Evolutionary conservation across 2,113 vertebrate genomes (phyloP).

Genomic region (Aspidoscelis tigris): DNA sequence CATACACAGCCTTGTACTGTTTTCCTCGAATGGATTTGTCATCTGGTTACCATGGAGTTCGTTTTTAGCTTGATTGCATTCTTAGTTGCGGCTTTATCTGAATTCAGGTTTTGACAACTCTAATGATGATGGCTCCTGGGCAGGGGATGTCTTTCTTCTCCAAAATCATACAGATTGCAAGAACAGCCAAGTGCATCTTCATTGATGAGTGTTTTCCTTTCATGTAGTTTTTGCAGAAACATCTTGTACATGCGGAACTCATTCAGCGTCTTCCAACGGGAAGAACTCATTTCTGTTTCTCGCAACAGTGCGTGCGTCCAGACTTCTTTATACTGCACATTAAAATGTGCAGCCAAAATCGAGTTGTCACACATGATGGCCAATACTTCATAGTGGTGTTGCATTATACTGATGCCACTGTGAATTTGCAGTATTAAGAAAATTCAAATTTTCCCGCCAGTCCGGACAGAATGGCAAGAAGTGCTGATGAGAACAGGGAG

Average conservation of each 20-base stretch:
- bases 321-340: too few species aligned
- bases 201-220: neutral
- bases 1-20: neutral
- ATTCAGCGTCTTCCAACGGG: neutral
- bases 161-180: conserved; percentile 16
- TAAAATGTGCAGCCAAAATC: too few species aligned
- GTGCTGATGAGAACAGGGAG: too few species aligned
- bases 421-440: too few species aligned
- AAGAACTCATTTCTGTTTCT: neutral
- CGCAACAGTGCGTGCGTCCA: too few species aligned
- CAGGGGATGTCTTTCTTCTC: conserved; percentile 35
- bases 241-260: neutral
- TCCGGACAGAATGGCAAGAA: too few species aligned
- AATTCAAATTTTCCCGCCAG: too few species aligned
- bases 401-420: too few species aligned
- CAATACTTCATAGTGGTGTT: too few species aligned
- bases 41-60: conserved; percentile 1
- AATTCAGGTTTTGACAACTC: neutral
- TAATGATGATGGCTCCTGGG: conserved; percentile 11
- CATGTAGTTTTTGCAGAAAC: neutral
- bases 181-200: conserved; percentile 2
- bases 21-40: conserved; percentile 15
- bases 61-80: conserved; percentile 28
- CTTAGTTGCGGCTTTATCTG: neutral
- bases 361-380: too few species aligned